A percentile compares a stretch with the other conserved stretches of the same genome.
Conservation (phyloP, 2,113 vertebrate genomes). For the Mesoclemmys tuberculata region DNA sequence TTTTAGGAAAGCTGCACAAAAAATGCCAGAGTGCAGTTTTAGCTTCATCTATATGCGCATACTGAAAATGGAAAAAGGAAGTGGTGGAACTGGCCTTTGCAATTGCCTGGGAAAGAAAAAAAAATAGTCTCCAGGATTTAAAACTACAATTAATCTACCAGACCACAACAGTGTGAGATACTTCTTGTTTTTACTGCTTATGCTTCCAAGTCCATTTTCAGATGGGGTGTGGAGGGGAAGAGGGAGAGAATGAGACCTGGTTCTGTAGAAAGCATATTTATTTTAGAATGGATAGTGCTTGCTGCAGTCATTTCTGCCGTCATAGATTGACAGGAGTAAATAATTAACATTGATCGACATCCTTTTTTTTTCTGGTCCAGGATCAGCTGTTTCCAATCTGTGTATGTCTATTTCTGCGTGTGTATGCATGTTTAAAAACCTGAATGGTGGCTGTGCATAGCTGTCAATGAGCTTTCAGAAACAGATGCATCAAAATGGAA, state of each 20-base stretch:
- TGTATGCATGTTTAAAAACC: not conserved
- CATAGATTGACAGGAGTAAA: constrained; percentile 34
- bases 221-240: not conserved
- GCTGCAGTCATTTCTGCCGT: not conserved
- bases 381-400: not conserved
- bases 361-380: not conserved
- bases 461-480: not conserved
- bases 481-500: not conserved
- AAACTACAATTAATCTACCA: constrained; percentile 27
- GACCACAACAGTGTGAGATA: not conserved
- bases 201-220: constrained; percentile 12
- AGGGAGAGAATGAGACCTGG: not conserved
- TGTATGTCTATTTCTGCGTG: not conserved
- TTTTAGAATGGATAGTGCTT: constrained; percentile 28
- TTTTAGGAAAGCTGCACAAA: constrained; percentile 65
- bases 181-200: constrained; percentile 10
- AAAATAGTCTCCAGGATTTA: not conserved
- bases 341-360: constrained; percentile 25
- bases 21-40: constrained; percentile 65
- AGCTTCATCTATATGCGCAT: constrained; percentile 70
- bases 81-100: constrained; percentile 38
- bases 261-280: constrained; percentile 11
- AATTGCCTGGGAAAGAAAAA: constrained; percentile 27
- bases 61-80: constrained; percentile 53
- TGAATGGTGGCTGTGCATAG: not conserved